phyloP scores from a whole-genome alignment of 2,113 vertebrate genomes.

The Pheucticus melanocephalus region DNA sequence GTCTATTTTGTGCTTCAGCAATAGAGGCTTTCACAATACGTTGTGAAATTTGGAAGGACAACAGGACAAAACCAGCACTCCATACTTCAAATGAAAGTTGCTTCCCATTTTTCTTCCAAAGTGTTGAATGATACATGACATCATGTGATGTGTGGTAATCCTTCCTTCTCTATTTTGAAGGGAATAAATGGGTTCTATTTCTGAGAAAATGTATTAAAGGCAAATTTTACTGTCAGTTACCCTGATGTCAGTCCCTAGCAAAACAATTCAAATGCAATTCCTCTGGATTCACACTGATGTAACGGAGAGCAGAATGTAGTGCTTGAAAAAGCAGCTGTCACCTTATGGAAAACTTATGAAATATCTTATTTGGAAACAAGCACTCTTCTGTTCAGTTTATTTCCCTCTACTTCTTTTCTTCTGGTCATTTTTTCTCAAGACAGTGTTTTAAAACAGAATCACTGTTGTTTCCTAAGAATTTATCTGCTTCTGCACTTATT shows the following conservation, averaged over 20 bases:
- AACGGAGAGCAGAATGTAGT: not conserved
- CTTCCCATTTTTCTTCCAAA: not conserved
- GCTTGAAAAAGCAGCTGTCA: slow-evolving; percentile 65
- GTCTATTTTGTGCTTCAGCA: not conserved
- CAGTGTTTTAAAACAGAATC: slow-evolving; percentile 35
- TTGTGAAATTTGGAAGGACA: not conserved
- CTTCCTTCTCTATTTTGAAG: not conserved
- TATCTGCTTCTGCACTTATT: slow-evolving; percentile 48
- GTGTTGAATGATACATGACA: not conserved
- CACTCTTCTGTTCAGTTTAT: not conserved
- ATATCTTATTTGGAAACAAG: slow-evolving; percentile 60
- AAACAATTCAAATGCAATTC: not conserved
- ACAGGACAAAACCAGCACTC: not conserved
- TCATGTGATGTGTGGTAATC: not conserved
- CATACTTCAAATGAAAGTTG: not conserved
- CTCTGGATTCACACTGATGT: slow-evolving; percentile 14
- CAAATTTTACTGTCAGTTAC: not conserved
- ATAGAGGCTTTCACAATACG: not conserved
- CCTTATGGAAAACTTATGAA: slow-evolving; percentile 57
- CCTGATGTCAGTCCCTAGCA: not conserved
- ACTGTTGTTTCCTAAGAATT: slow-evolving; percentile 47
- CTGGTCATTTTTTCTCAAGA: slow-evolving; percentile 9
- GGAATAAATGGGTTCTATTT: not conserved
- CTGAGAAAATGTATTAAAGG: slow-evolving; percentile 13
- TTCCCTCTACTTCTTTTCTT: not conserved